Percentiles rank a stretch among this genome's conserved stretches.
Evolutionary conservation across 1,140 invertebrate genomes (phyloP).

Genomic region (Tigriopus japonicus): DNA sequence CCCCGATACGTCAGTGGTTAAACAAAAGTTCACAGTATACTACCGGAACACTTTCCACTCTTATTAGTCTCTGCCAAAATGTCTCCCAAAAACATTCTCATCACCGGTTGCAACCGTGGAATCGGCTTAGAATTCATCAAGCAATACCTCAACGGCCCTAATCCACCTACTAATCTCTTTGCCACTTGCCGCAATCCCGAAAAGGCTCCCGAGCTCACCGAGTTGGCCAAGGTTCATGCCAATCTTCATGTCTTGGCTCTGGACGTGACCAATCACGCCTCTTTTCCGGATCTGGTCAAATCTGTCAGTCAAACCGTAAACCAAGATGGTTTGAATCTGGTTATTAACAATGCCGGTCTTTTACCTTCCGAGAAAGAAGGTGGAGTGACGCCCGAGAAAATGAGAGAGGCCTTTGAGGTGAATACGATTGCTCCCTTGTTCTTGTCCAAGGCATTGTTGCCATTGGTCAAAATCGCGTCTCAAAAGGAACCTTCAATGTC

Average conservation of each 20-base stretch:
- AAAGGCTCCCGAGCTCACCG: neutral
- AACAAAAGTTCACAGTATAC: no score
- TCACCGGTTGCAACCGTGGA: constrained; percentile 73
- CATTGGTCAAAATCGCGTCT: constrained; percentile 18
- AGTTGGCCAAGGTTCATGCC: constrained; percentile 15
- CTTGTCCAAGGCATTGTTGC: constrained; percentile 20
- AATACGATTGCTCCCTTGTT: no score
- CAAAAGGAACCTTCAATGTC: neutral
- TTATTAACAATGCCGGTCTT: constrained; percentile 27
- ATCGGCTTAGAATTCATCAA: constrained; percentile 64
- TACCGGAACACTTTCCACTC: no score
- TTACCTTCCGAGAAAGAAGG: neutral
- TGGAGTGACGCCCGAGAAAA: constrained; percentile 16
- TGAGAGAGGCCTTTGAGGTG: constrained; percentile 21
- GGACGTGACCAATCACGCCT: neutral
- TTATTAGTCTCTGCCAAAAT: no score
- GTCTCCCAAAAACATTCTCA: constrained; percentile 37
- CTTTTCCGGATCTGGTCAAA: neutral
- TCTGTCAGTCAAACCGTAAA: neutral
- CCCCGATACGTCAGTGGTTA: no score
- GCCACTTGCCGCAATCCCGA: constrained; percentile 46
- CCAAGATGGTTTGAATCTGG: constrained; percentile 19
- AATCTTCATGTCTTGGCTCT: neutral
- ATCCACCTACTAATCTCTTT: constrained; percentile 40
- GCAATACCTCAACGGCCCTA: constrained; percentile 32